Evolutionary conservation across 2,888 invertebrate species (phyloP), one percentile per base, ranked within the genome.

Genomic region (Plebejus anna): DNA sequence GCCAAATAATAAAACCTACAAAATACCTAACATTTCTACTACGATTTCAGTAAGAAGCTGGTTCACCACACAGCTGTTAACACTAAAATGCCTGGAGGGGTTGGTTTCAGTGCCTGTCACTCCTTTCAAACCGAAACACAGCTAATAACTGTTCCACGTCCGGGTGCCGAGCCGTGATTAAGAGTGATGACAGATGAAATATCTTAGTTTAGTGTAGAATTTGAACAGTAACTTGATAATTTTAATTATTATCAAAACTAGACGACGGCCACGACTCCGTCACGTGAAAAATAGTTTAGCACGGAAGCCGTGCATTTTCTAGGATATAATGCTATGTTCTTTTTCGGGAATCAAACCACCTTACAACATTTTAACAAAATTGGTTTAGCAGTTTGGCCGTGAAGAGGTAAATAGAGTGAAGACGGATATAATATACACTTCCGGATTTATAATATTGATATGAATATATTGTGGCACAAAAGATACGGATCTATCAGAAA

Each of bases 101-200:
- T 32, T 4, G 32, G 32, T 66, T 66, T 66, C 66, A 66, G 32
- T 13, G 66, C 32, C 66, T 66, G 66, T 36, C 66, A 66, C 66
- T 73, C 73, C 61, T 59, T 66, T n/a, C 61, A 72, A n/a, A 55
- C 47, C 73, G 22, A 73, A 47, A 22, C 47, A 47, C 47, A 51
- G 51, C 55, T 73, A 73, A 73, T 32, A 73, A 73, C 73, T 73
- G 55, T 73, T 55, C 32, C 13, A 4, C 51, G 47, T 51, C 22
- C 55, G 47, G 38, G 38, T 22, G 9, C 42, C 61, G 47, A 75
- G 57, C 42, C 4, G 66, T 66, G 59, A 57, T 66, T 75, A 75
- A 71, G 32, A 66, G 32, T 13, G 32, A 66, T 66, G 66, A 66
- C 4, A 36, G 13, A 66, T 66, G 66, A 6, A 36, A 66, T 36